A percentile compares a stretch with the other conserved stretches of the same genome.
phyloP scores from a whole-genome alignment of 2,113 vertebrate genomes.

The Holacanthus passer region DNA sequence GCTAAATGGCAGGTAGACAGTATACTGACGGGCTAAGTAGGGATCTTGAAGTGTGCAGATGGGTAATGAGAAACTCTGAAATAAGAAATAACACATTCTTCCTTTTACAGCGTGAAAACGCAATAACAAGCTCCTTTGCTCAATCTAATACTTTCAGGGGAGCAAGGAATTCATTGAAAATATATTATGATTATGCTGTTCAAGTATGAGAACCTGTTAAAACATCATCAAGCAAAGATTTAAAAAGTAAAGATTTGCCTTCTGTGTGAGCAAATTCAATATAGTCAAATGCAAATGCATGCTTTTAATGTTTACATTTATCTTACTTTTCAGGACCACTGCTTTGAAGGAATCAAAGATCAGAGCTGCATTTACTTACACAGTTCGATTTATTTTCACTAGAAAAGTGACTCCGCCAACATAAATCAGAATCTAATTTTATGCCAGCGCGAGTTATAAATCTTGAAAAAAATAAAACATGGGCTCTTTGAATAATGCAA shows the following conservation, averaged over 20 bases:
- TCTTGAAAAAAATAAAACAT: conserved; percentile 12
- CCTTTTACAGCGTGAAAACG: too few species aligned
- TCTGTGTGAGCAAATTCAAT: background rate
- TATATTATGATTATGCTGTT: background rate
- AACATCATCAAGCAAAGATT: background rate
- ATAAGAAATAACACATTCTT: too few species aligned
- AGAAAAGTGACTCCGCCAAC: background rate
- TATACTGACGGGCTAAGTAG: too few species aligned
- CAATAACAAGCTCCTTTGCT: too few species aligned
- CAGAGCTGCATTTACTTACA: background rate
- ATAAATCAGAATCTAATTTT: conserved; percentile 19
- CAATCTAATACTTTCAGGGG: too few species aligned
- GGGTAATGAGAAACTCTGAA: too few species aligned
- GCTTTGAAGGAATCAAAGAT: background rate
- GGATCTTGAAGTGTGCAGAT: too few species aligned
- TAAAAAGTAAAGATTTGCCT: too few species aligned
- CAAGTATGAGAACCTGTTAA: background rate
- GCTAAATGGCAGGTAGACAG: too few species aligned
- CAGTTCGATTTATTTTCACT: background rate
- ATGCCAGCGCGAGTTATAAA: background rate
- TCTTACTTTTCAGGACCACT: background rate
- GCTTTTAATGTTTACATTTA: background rate
- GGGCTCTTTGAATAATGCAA: conserved; percentile 11
- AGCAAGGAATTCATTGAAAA: background rate
- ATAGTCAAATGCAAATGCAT: background rate